Base-by-base conservation (phyloP, 2,888 invertebrate species). In the Sarcophaga caerulescens region DNA sequence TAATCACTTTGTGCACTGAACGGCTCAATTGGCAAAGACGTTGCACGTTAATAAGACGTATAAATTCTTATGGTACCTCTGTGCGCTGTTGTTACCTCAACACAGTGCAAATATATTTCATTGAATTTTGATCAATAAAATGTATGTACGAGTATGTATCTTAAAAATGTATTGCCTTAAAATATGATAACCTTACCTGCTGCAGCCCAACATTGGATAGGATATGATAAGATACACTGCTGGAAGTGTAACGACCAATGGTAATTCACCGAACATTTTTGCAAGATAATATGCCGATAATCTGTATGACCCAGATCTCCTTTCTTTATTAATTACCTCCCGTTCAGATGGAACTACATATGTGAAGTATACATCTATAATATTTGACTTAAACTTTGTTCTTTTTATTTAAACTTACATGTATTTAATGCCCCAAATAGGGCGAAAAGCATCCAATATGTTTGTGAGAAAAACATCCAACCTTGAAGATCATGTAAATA, bases 391-490 rank as follows among this genome's bases (percentile, higher is more conserved):
- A 10, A 35, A 35, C 35, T 35, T 35, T 35, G 35, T 35, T 35
- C 1, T 35, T 35, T 35, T 45, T 14, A 19, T 57, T 57, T 12
- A 52, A 21, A 12, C 96, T 95, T 93, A 96, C 96, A 97, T 92
- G 97, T 96, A 91, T 96, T 95, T 59, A 97, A 94, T 71, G 96
- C 96, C 88, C 96, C 96, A 90, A 97, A 96, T 89, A 96, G 94
- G 21, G 96, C 96, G 91, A 96, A 96, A 83, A 97, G 94, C 95
- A 96, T 96, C 96, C 97, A 97, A 91, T 97, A 96, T 35, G 96
- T 96, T 74, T 96, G 96, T 83, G 96, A 96, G 93, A 97, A 97
- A 92, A 97, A 97, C 95, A 97, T 96, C 96, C 96, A 96, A 69
- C 97, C 97, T 93, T 96, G 96, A 86, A 97, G 95, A 92, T 97